phyloP scores from a whole-genome alignment of 2,888 invertebrate species.

The Eudasyphora cyanicolor region DNA sequence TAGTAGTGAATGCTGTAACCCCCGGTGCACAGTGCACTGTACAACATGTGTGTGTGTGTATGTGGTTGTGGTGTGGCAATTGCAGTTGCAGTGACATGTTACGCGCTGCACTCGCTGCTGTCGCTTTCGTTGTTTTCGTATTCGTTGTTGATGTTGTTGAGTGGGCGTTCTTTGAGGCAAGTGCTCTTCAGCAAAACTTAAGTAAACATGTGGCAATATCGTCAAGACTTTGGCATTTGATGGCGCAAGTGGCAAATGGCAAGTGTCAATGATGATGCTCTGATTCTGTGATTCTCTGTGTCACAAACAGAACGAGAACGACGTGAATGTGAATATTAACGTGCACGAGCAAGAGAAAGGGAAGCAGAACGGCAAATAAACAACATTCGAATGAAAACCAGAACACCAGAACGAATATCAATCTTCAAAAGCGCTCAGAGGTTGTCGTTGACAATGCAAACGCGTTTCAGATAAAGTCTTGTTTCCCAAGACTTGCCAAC shows the following conservation, averaged over 20 bases:
- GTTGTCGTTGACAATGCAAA: not conserved
- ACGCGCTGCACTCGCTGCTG: no score
- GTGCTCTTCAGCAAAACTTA: constrained; percentile 25
- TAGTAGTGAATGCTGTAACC: no score
- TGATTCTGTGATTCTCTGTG: no score
- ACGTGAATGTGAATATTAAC: no score
- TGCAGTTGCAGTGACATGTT: no score
- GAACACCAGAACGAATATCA: not conserved
- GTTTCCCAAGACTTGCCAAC: not conserved
- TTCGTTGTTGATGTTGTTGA: constrained; percentile 11
- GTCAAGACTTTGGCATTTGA: constrained; percentile 44
- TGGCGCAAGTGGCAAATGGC: constrained; percentile 22
- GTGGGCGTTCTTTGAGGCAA: not conserved
- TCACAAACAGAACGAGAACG: no score
- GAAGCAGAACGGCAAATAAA: not conserved
- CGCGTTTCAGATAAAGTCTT: not conserved
- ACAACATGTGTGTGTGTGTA: not conserved
- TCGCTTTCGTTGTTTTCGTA: no score
- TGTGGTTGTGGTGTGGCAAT: not conserved
- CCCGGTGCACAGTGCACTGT: no score
- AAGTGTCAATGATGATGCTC: constrained; percentile 13
- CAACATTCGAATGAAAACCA: not conserved
- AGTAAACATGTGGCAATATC: constrained; percentile 35
- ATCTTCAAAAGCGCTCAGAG: not conserved
- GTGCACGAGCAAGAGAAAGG: not conserved